Evolutionary conservation across 2,888 invertebrate species (phyloP).

Genomic region (Protonemura montana): DNA sequence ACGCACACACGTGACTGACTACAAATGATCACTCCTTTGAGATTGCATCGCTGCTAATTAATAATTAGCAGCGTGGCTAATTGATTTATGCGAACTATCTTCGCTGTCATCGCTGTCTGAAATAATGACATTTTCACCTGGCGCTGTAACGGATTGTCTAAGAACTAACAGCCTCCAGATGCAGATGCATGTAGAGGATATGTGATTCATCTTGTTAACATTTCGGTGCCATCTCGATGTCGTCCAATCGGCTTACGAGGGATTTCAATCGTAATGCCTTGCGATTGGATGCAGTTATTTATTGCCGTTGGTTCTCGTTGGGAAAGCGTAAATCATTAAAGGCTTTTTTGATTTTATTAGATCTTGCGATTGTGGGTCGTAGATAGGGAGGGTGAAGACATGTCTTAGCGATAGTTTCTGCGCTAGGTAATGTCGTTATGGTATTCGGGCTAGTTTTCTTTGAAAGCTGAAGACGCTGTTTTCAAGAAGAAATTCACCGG

Average conservation of each 20-base stretch:
- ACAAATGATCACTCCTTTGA: not conserved
- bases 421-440: not conserved
- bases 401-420: not conserved
- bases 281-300: not conserved
- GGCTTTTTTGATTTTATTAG: not conserved
- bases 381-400: not conserved
- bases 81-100: not conserved
- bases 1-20: not conserved
- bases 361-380: not conserved
- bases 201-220: not conserved
- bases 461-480: not conserved
- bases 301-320: not conserved
- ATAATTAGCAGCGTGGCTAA: not conserved
- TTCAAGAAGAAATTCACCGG: not conserved
- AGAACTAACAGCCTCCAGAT: not conserved
- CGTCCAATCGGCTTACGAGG: not conserved
- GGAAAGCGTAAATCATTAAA: not conserved
- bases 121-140: not conserved
- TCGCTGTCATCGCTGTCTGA: not conserved
- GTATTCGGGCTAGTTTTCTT: no score
- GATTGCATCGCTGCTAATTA: not conserved
- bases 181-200: not conserved
- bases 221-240: not conserved
- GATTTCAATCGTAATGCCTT: not conserved
- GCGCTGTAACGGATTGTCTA: not conserved